These are phyloP conservation scores for Helicorthomorpha holstii DNA, from an alignment of 1,140 invertebrate species.

Conservation along the genomic window DNA sequence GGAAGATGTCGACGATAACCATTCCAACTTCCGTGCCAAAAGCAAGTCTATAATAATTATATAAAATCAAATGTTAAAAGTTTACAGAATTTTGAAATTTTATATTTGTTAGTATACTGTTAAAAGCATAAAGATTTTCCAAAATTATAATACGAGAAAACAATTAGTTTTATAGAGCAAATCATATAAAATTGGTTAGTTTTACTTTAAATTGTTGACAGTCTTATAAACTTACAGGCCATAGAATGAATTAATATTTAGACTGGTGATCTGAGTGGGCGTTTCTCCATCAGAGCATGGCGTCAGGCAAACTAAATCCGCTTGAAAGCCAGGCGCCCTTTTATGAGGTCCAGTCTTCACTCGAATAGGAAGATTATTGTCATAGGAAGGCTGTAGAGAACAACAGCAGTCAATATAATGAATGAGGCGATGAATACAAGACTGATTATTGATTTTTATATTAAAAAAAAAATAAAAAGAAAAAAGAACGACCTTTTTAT, in stretches of 20 bases:
- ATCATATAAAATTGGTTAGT: no score
- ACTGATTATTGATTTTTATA: no score
- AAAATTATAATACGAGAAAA: no score
- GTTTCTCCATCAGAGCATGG: constrained; percentile 59
- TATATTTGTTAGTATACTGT: no score
- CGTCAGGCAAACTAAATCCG: constrained; percentile 81
- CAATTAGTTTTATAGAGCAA: no score
- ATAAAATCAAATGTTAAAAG: neutral
- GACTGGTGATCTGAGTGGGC: constrained; percentile 64
- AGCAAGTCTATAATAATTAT: constrained; percentile 51
- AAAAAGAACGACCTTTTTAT: constrained; percentile 38
- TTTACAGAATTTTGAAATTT: no score
- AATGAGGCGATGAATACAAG: no score
- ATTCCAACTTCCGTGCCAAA: constrained; percentile 91
- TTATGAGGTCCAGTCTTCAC: constrained; percentile 58
- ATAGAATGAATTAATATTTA: constrained; percentile 88
- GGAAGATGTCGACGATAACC: constrained; percentile 84
- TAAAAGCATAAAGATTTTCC: no score
- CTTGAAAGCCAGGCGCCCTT: constrained; percentile 80
- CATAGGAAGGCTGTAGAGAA: constrained; percentile 16
- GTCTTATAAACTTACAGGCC: constrained; percentile 61
- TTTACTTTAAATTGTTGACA: neutral
- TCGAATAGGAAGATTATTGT: constrained; percentile 39
- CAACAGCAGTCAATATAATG: neutral
- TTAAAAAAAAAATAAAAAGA: constrained; percentile 10